A percentile compares a stretch with the other conserved stretches of the same genome.
phyloP scores from a whole-genome alignment of 2,113 vertebrate species.

The Mus pahari region DNA sequence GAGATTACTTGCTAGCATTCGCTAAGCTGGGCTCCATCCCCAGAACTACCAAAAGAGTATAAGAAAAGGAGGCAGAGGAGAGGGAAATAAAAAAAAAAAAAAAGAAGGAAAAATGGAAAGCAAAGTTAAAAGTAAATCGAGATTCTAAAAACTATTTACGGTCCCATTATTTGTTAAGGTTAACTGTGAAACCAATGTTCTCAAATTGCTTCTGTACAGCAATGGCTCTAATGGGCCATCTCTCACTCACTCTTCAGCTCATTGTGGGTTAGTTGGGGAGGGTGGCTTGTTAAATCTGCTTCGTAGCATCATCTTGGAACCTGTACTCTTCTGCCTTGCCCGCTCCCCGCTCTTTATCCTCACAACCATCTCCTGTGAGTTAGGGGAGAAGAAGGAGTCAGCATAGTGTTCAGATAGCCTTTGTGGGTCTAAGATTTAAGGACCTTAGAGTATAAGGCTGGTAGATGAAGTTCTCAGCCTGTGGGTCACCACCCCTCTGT shows the following conservation, averaged over 20 bases:
- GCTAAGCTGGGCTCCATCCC: too few species aligned
- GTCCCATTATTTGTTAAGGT: background rate
- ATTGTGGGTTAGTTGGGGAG: background rate
- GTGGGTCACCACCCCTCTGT: too few species aligned
- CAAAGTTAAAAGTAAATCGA: background rate
- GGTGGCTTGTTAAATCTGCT: rapidly evolving
- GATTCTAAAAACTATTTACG: background rate
- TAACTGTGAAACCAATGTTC: background rate
- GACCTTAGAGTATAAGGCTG: too few species aligned
- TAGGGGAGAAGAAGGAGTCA: background rate
- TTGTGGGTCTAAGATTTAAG: too few species aligned
- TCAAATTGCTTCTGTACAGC: background rate
- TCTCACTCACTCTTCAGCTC: background rate
- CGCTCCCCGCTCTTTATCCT: background rate
- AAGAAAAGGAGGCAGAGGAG: background rate
- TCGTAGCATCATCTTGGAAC: background rate
- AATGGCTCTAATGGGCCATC: background rate
- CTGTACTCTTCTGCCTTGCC: background rate
- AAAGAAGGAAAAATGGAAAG: background rate
- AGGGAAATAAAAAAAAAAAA: background rate
- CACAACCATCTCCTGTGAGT: background rate
- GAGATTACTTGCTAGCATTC: background rate
- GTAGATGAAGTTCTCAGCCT: too few species aligned
- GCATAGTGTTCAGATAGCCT: background rate
- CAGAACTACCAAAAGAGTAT: background rate